Conservation (phyloP, 1,140 invertebrate species). For the Meloidogyne chitwoodi region DNA sequence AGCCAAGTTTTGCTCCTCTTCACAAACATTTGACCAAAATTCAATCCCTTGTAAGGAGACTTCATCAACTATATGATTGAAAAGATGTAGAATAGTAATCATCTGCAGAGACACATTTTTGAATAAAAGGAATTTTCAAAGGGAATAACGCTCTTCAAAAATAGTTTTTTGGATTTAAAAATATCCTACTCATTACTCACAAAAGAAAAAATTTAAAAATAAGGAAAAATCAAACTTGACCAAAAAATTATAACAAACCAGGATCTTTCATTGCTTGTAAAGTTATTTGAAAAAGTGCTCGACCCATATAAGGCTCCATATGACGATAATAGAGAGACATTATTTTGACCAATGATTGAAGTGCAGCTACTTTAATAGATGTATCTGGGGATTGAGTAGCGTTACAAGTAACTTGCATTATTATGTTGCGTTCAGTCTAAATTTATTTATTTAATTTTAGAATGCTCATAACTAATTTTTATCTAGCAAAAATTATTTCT, state of each 20-base stretch:
- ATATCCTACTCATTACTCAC: no score
- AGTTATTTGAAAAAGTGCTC: slow-evolving; percentile 96
- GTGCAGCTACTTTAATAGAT: slow-evolving; percentile 82
- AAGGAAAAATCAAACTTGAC: no score
- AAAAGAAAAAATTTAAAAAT: no score
- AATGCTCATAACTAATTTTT: no score
- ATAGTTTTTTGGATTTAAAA: no score
- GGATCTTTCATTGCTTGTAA: slow-evolving; percentile 91
- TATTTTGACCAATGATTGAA: slow-evolving; percentile 98
- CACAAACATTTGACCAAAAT: slow-evolving; percentile 99
- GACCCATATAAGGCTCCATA: slow-evolving; percentile 98
- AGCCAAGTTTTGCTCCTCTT: slow-evolving; percentile 93
- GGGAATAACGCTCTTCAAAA: neutral
- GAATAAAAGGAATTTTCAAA: neutral
- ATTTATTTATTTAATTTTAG: neutral
- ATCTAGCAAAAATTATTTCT: no score
- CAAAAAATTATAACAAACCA: neutral
- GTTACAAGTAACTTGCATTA: slow-evolving; percentile 95
- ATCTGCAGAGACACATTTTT: neutral
- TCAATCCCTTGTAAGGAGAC: slow-evolving; percentile 97
- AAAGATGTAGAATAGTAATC: neutral
- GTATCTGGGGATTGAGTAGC: slow-evolving; percentile 73
- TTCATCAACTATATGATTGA: slow-evolving; percentile 71
- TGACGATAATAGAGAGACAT: slow-evolving; percentile 97
- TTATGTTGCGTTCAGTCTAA: slow-evolving; percentile 88